Conservation (phyloP, 1,140 invertebrate species). For the Macrocentrus cingulum region DNA sequence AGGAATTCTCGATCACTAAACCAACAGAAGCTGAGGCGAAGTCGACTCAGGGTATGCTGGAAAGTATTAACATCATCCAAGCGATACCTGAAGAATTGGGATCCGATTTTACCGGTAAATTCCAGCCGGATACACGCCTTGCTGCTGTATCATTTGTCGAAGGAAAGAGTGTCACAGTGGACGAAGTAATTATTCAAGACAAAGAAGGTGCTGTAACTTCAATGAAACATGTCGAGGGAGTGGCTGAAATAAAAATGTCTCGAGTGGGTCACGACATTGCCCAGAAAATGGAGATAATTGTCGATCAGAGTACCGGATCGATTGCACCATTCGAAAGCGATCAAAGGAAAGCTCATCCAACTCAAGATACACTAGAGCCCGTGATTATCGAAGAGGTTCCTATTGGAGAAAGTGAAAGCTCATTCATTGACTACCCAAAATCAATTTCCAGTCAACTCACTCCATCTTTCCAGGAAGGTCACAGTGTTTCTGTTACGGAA, state of each 20-base stretch:
- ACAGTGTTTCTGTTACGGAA: constrained; percentile 49
- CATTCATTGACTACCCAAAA: constrained; percentile 34
- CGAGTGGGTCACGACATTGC: constrained; percentile 38
- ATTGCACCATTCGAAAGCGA: constrained; percentile 33
- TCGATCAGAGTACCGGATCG: constrained; percentile 35
- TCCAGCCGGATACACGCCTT: constrained; percentile 40
- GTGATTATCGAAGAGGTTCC: constrained; percentile 43
- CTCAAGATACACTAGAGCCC: constrained; percentile 45
- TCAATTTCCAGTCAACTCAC: constrained; percentile 25
- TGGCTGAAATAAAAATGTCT: constrained; percentile 34
- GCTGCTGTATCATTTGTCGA: constrained; percentile 54
- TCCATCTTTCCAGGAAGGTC: constrained; percentile 37
- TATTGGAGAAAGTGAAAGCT: constrained; percentile 34
- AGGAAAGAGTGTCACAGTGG: constrained; percentile 55
- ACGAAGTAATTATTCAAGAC: constrained; percentile 56
- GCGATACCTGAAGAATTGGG: constrained; percentile 44
- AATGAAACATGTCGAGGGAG: constrained; percentile 29
- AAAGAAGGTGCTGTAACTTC: constrained; percentile 43
- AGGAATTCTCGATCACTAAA: constrained; percentile 33
- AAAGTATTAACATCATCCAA: constrained; percentile 42
- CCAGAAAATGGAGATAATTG: constrained; percentile 33
- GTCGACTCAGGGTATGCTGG: constrained; percentile 40
- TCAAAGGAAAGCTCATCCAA: constrained; percentile 40
- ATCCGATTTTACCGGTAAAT: constrained; percentile 38
- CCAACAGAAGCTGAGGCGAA: constrained; percentile 32